Base-by-base conservation (phyloP, 1,140 invertebrate genomes). In the Drosophila tristis region DNA sequence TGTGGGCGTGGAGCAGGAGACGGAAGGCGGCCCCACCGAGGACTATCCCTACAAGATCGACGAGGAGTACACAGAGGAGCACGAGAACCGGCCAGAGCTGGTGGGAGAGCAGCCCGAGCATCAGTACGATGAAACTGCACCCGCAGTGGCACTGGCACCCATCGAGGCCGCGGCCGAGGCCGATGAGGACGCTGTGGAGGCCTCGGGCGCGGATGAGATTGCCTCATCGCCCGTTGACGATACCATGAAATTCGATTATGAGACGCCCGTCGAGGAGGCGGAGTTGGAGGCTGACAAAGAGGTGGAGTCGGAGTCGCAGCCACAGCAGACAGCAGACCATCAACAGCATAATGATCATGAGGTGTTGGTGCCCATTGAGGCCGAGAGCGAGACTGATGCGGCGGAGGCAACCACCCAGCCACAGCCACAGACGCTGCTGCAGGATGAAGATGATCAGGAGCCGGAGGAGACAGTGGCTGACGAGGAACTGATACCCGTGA, bases 231-330 rank as follows among this genome's bases (percentile, higher is more conserved):
- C 75, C 16, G 63, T 63, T 39, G 90, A 91, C 55, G 80, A 91
- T 60, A 90, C 80, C 75, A 90, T 90, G 84, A 91, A 91, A 90
- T 91, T 91, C 53, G 90, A 91, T 90, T 91, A 91, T 49, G 90
- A 91, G 74, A 63, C 72, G 16, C 51, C 80, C 31, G 55, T 54
- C 50, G 78, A 75, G 31, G 65, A 64, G 25, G 70, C 59, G 7
- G 65, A 85, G n/a, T 29, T 55, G 13, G 50, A 47, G 7, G 43
- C 49, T 51, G 62, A 20, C 56, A 73, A 47, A 9, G 42, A 51
- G 16, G 49, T 76, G 25, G 62, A 66, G 25, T 55, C 23, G 8
- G 61, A 44, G 16, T 56, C 23, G 31, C 29, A 48, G 25, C 26
- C 51, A 9, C 64, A 44, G 16, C 60, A 58, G 23, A 54, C 48